Evolutionary conservation across 2,888 invertebrate genomes (phyloP).

Genomic region (Nomada ruficornis): DNA sequence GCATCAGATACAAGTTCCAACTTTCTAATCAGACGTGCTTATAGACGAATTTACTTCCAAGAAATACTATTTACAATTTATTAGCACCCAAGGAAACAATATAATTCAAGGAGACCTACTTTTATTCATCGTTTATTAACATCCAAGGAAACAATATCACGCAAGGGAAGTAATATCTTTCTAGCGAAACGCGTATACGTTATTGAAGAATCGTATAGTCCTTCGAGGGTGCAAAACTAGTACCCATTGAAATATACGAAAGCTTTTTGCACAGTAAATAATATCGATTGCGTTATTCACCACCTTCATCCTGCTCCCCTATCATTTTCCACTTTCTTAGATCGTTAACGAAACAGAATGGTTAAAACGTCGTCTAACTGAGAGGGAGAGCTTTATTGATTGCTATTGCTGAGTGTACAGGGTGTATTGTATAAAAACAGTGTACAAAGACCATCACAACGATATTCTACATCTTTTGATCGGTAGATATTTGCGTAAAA

Average conservation of each 20-base stretch:
- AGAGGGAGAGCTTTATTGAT: slow-evolving; percentile 51
- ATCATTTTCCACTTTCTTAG: slow-evolving; percentile 38
- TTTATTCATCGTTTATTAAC: not conserved
- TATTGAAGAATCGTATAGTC: not conserved
- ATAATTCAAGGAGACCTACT: not conserved
- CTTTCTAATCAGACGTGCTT: too few species aligned
- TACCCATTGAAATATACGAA: slow-evolving; percentile 15
- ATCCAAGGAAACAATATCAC: not conserved
- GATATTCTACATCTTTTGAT: too few species aligned
- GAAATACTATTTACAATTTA: too few species aligned
- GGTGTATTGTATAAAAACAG: too few species aligned
- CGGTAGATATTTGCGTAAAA: too few species aligned
- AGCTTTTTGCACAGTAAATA: slow-evolving; percentile 2
- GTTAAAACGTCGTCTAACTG: slow-evolving; percentile 29
- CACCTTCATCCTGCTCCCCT: slow-evolving; percentile 31
- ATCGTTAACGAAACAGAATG: slow-evolving; percentile 36
- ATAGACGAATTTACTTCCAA: too few species aligned
- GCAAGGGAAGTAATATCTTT: not conserved
- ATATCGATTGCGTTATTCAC: slow-evolving; percentile 24
- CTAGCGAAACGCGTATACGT: not conserved
- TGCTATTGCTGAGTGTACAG: slow-evolving; percentile 34
- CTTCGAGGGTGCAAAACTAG: too few species aligned
- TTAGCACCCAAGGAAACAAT: not conserved
- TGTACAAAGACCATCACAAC: too few species aligned
- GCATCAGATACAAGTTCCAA: too few species aligned